Percentiles rank a stretch among this genome's conserved stretches.
Evolutionary conservation across 2,113 vertebrate species (phyloP).

Genomic region (Peucedramus taeniatus): DNA sequence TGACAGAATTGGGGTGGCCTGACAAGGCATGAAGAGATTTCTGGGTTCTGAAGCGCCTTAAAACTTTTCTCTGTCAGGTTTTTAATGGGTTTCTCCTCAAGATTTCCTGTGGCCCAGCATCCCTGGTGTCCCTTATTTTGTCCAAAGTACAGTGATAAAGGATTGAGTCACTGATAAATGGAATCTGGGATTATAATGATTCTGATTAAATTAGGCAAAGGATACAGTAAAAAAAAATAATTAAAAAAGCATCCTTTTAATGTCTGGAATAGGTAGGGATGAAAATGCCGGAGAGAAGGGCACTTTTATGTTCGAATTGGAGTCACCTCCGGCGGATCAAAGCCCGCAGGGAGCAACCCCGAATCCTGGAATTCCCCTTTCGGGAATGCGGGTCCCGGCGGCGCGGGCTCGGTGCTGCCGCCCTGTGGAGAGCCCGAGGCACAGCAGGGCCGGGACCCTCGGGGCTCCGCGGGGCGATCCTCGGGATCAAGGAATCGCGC

Average conservation of each 20-base stretch:
- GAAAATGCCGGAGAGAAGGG: neutral
- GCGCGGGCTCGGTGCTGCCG: neutral
- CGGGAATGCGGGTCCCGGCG: neutral
- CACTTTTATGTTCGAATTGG: neutral
- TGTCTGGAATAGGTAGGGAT: neutral
- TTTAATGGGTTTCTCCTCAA: neutral
- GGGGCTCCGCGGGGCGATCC: too few relatives aligned
- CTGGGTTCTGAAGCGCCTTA: neutral
- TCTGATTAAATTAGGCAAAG: neutral
- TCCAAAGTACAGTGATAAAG: neutral
- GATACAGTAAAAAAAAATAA: neutral
- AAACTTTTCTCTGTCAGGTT: neutral
- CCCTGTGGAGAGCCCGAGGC: accelerated
- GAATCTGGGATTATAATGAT: neutral
- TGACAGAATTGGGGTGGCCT: neutral
- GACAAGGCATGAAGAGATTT: neutral
- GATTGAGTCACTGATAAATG: too few relatives aligned
- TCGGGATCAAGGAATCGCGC: accelerated
- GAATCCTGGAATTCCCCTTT: neutral
- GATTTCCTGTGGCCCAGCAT: neutral
- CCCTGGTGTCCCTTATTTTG: neutral
- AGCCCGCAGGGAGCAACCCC: accelerated
- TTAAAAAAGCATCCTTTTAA: neutral
- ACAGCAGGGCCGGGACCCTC: neutral
- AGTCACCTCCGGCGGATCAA: neutral